phyloP scores from a whole-genome alignment of 2,797 vertebrate species.

The Linurgus olivaceus region DNA sequence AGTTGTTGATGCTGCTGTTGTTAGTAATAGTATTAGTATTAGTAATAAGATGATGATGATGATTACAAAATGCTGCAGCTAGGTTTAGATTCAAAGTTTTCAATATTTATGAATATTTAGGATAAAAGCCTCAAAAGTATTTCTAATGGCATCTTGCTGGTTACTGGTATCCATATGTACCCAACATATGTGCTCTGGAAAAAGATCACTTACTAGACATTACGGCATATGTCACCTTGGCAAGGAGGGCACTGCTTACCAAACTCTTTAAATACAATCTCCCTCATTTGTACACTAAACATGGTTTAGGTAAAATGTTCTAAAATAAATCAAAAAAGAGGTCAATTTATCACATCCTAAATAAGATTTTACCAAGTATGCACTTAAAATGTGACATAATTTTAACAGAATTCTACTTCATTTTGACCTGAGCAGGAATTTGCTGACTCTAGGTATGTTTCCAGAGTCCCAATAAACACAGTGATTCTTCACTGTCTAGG shows the following conservation, averaged over 20 bases:
- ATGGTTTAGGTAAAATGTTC: background rate
- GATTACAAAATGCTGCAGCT: background rate
- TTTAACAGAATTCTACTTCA: background rate
- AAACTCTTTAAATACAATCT: background rate
- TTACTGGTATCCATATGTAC: conserved; percentile 46
- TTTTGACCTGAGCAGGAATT: background rate
- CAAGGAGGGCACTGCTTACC: background rate
- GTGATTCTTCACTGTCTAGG: background rate
- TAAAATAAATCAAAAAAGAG: background rate
- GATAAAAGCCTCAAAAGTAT: background rate
- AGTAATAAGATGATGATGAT: background rate
- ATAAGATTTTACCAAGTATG: background rate
- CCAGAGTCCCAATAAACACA: background rate
- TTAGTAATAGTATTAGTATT: background rate
- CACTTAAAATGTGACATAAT: background rate
- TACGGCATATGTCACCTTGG: conserved; percentile 38
- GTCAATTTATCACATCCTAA: background rate
- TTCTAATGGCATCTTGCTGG: conserved; percentile 15
- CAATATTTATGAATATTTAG: background rate
- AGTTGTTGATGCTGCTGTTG: background rate
- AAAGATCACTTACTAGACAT: conserved; percentile 10
- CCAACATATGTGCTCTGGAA: conserved; percentile 44
- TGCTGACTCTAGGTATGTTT: background rate
- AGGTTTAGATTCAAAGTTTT: background rate
- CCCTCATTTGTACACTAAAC: background rate